Percentiles rank a stretch among this genome's conserved stretches.
Conservation (phyloP, 1,140 invertebrate genomes). For the Eumeta japonica region DNA sequence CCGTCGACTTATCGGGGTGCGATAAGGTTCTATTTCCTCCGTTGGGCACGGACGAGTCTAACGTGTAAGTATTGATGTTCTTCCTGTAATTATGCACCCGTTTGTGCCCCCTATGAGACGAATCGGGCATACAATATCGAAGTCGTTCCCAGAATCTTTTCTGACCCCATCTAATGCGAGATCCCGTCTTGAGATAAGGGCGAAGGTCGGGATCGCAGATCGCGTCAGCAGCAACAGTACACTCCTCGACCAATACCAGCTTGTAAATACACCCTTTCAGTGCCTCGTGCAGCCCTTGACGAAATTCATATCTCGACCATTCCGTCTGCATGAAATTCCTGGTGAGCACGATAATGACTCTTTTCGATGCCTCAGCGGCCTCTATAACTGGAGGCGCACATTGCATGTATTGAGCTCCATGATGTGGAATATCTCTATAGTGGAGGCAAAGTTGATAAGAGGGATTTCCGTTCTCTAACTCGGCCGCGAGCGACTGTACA, state of each 20-base stretch:
- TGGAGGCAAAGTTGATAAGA: slow-evolving; percentile 84
- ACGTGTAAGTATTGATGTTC: slow-evolving; percentile 77
- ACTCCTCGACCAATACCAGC: slow-evolving; percentile 81
- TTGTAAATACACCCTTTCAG: slow-evolving; percentile 80
- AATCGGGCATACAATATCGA: slow-evolving; percentile 81
- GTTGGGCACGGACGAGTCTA: slow-evolving; percentile 64
- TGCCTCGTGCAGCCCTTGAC: slow-evolving; percentile 81
- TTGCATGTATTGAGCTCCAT: slow-evolving; percentile 68
- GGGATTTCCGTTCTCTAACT: slow-evolving; percentile 75
- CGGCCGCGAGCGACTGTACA: slow-evolving; percentile 75
- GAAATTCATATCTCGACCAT: slow-evolving; percentile 81
- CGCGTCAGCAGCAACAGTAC: slow-evolving; percentile 70
- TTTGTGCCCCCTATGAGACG: slow-evolving; percentile 37
- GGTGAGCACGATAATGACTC: slow-evolving; percentile 78
- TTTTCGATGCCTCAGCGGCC: slow-evolving; percentile 79
- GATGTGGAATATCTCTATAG: slow-evolving; percentile 75
- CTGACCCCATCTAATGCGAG: slow-evolving; percentile 82
- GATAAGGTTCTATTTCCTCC: slow-evolving; percentile 53
- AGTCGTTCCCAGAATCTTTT: slow-evolving; percentile 90
- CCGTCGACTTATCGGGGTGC: slow-evolving; percentile 49
- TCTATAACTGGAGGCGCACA: slow-evolving; percentile 77
- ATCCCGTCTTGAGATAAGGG: slow-evolving; percentile 82
- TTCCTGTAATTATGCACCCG: slow-evolving; percentile 62
- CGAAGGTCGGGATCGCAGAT: slow-evolving; percentile 84
- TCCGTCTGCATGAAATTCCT: slow-evolving; percentile 84